Conservation (phyloP, 2,888 invertebrate species). For the Rotaria sp. region DNA sequence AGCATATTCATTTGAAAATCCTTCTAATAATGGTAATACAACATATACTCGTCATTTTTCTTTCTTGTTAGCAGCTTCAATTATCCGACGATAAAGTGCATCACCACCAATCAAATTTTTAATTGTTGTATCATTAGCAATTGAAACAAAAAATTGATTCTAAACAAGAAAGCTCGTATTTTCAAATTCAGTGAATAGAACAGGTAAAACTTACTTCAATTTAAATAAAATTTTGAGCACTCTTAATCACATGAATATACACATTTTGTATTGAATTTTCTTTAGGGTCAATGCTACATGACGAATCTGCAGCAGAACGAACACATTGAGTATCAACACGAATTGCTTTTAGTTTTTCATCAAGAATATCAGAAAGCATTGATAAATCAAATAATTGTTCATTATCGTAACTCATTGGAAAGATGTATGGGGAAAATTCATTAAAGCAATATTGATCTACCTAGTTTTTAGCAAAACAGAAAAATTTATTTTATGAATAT, state of each 20-base stretch:
- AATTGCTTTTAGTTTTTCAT: neutral
- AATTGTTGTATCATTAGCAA: neutral
- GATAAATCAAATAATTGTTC: neutral
- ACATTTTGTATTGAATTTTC: slow-evolving; percentile 89
- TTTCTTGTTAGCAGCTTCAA: slow-evolving; percentile 60
- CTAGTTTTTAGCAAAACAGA: neutral
- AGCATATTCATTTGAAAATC: slow-evolving; percentile 88
- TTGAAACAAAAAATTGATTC: slow-evolving; percentile 83
- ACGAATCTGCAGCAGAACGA: slow-evolving; percentile 82
- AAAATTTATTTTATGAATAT: slow-evolving; percentile 51
- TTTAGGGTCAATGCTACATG: slow-evolving; percentile 74
- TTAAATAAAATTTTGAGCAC: slow-evolving; percentile 85
- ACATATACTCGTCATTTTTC: slow-evolving; percentile 78
- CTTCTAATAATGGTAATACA: slow-evolving; percentile 82
- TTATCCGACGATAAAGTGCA: slow-evolving; percentile 1
- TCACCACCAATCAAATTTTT: slow-evolving; percentile 11
- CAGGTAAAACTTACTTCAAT: slow-evolving; percentile 63
- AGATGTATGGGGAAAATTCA: neutral
- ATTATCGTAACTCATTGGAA: neutral
- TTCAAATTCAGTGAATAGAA: neutral
- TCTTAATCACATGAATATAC: slow-evolving; percentile 80
- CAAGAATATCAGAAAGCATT: neutral
- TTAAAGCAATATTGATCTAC: neutral
- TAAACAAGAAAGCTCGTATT: neutral
- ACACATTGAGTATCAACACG: slow-evolving; percentile 24